Conservation (phyloP, 1,140 invertebrate species). For the Tribolium madens region DNA sequence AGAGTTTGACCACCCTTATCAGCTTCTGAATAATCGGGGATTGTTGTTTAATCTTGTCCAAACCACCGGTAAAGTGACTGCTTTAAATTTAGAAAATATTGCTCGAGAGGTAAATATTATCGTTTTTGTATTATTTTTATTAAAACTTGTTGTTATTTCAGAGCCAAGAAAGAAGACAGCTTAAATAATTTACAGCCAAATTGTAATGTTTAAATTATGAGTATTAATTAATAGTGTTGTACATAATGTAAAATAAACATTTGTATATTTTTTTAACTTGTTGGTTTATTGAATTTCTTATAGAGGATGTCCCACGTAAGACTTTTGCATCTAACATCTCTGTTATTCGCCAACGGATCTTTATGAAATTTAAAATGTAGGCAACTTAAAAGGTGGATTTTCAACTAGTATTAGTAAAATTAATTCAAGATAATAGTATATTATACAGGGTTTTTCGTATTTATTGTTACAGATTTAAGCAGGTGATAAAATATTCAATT, state of each 20-base stretch:
- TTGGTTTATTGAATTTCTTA: not conserved
- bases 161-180: not conserved
- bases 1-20: slow-evolving; percentile 74
- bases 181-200: not conserved
- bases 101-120: slow-evolving; percentile 63
- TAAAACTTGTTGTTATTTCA: not conserved
- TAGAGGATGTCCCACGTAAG: too few relatives aligned
- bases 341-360: too few relatives aligned
- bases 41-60: slow-evolving; percentile 72
- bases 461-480: too few relatives aligned
- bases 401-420: too few relatives aligned
- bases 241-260: not conserved
- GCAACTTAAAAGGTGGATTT: too few relatives aligned
- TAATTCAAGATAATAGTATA: too few relatives aligned
- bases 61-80: slow-evolving; percentile 68
- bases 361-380: too few relatives aligned
- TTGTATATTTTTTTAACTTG: not conserved
- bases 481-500: too few relatives aligned
- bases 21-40: slow-evolving; percentile 72
- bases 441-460: too few relatives aligned
- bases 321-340: too few relatives aligned
- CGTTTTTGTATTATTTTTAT: not conserved
- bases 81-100: slow-evolving; percentile 65
- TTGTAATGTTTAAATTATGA: not conserved
- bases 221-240: not conserved